Percentiles rank a stretch among this genome's conserved stretches.
These are phyloP conservation scores for Siderastrea radians DNA, from an alignment of 92 coral and sea anemone species.

Conservation along the genomic window DNA sequence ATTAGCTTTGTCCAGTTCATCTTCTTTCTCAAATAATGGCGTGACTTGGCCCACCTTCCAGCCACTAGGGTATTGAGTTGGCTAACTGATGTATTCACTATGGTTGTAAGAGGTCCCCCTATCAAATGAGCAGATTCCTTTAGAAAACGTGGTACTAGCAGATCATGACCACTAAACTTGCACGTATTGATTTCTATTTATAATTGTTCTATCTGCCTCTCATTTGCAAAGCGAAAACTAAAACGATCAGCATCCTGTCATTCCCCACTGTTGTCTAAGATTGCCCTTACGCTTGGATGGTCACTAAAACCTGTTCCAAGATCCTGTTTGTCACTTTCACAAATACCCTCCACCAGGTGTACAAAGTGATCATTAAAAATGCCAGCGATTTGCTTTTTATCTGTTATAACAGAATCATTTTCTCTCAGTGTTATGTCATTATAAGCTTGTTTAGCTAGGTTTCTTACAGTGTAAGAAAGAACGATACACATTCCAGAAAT, in stretches of 20 bases:
- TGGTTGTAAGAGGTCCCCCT: slow-evolving; percentile 63
- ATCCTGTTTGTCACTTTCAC: slow-evolving; percentile 30
- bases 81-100: slow-evolving; percentile 54
- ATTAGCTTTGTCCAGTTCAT: slow-evolving; percentile 49
- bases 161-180: slow-evolving; percentile 65
- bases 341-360: slow-evolving; percentile 27
- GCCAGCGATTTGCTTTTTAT: slow-evolving; percentile 60
- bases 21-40: slow-evolving; percentile 47
- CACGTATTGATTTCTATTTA: slow-evolving; percentile 45
- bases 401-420: slow-evolving; percentile 55
- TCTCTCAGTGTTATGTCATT: slow-evolving; percentile 64
- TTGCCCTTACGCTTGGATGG: slow-evolving; percentile 47
- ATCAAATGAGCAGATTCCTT: slow-evolving; percentile 63
- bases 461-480: no score
- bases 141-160: slow-evolving; percentile 41
- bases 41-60: slow-evolving; percentile 75
- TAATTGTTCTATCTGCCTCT: slow-evolving; percentile 44
- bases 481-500: not conserved
- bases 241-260: not conserved
- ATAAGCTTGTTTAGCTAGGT: slow-evolving; percentile 55
- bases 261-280: slow-evolving; percentile 6
- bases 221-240: slow-evolving; percentile 40
- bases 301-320: slow-evolving; percentile 36
- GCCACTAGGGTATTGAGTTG: slow-evolving; percentile 59
- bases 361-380: slow-evolving; percentile 39